These are phyloP conservation scores for Cyrtorhinus lividipennis DNA, from an alignment of 1,140 invertebrate species.

Conservation along the genomic window DNA sequence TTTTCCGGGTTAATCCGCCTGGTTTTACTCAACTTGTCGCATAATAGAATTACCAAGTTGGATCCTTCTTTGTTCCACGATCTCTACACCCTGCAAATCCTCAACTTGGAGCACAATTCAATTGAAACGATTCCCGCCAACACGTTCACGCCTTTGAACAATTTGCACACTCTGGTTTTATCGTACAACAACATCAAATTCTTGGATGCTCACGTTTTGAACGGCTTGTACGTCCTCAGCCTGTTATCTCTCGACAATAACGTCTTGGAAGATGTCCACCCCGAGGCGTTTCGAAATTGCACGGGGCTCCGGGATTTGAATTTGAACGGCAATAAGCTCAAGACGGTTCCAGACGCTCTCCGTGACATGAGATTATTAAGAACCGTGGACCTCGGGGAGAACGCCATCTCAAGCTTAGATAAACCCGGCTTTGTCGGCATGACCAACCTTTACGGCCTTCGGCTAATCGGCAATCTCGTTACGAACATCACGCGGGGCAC, in stretches of 20 bases:
- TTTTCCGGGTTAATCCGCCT: constrained; percentile 75
- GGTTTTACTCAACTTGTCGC: constrained; percentile 67
- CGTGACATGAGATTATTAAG: constrained; percentile 56
- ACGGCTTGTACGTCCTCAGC: constrained; percentile 62
- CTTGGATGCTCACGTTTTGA: constrained; percentile 58
- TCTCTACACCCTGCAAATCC: constrained; percentile 64
- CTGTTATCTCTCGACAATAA: constrained; percentile 67
- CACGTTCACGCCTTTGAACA: constrained; percentile 67
- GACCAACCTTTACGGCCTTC: constrained; percentile 60
- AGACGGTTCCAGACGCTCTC: constrained; percentile 54
- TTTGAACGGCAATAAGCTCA: constrained; percentile 63
- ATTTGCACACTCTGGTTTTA: constrained; percentile 63
- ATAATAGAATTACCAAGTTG: constrained; percentile 65
- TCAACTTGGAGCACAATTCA: constrained; percentile 64
- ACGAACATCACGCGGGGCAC: constrained; percentile 68
- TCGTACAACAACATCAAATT: constrained; percentile 63
- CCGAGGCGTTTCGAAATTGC: constrained; percentile 67
- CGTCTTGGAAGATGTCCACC: constrained; percentile 53
- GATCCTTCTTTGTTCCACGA: constrained; percentile 66
- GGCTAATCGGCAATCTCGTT: constrained; percentile 74
- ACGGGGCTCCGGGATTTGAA: constrained; percentile 64
- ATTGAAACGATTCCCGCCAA: constrained; percentile 62
- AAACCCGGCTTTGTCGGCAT: constrained; percentile 68
- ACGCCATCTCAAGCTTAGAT: constrained; percentile 56
- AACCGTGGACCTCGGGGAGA: constrained; percentile 67